A percentile compares a stretch with the other conserved stretches of the same genome.
These are phyloP conservation scores for Zaprionus lachaisei DNA, from an alignment of 1,140 invertebrate genomes.

Conservation along the genomic window DNA sequence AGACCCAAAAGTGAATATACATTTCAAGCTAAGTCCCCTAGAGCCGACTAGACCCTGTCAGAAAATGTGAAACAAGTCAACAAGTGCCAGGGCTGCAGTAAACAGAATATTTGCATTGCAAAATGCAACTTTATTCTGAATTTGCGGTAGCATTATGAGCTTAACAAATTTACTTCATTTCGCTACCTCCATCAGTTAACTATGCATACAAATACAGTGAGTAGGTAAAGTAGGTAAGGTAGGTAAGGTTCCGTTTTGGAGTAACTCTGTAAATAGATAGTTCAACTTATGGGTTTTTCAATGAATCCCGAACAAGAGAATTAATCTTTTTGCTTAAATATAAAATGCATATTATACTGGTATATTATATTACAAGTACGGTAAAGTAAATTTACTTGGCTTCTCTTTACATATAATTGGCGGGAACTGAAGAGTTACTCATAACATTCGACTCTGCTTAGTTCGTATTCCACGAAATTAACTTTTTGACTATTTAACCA, in stretches of 20 bases:
- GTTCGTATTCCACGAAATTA: not conserved
- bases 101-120: conserved; percentile 4
- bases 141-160: not conserved
- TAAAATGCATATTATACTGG: too few species aligned
- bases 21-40: not conserved
- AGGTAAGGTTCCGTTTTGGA: not conserved
- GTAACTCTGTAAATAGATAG: not conserved
- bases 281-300: not conserved
- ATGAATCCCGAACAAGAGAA: too few species aligned
- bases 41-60: not conserved
- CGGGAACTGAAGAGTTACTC: too few species aligned
- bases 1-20: not conserved
- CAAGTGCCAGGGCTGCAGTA: not conserved
- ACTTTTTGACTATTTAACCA: not conserved
- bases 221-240: too few species aligned
- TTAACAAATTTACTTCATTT: not conserved
- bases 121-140: not conserved
- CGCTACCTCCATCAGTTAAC: not conserved
- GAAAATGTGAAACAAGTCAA: not conserved
- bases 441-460: too few species aligned
- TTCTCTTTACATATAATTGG: too few species aligned
- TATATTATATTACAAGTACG: too few species aligned
- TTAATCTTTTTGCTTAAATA: too few species aligned
- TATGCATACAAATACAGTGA: too few species aligned
- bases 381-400: too few species aligned